These are phyloP conservation scores for Tyrannus savana DNA, from an alignment of 2,113 vertebrate genomes.

Conservation along the genomic window DNA sequence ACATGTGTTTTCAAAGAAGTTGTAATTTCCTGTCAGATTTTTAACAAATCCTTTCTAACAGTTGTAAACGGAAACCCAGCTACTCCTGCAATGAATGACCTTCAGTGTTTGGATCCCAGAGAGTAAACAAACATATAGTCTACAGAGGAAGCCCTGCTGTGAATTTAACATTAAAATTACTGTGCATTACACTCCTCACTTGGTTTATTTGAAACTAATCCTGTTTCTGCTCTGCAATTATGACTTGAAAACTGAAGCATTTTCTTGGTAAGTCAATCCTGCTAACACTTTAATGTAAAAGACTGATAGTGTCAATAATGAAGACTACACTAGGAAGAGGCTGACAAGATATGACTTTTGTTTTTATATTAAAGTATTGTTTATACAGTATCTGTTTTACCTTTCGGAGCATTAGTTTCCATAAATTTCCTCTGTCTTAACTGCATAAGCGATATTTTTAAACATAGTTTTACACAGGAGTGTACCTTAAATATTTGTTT, in stretches of 20 bases:
- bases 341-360: conserved; percentile 28
- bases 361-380: background rate
- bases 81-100: conserved; percentile 64
- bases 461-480: conserved; percentile 65
- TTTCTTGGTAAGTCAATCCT: background rate
- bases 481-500: conserved; percentile 82
- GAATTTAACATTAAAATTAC: conserved; percentile 42
- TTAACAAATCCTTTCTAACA: conserved; percentile 62
- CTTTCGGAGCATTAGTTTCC: conserved; percentile 66
- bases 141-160: conserved; percentile 42
- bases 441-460: conserved; percentile 68
- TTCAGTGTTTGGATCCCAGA: conserved; percentile 63
- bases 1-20: conserved; percentile 69
- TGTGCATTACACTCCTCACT: conserved; percentile 28
- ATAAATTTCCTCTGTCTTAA: conserved; percentile 68
- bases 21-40: conserved; percentile 68
- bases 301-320: background rate
- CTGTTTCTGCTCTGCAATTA: conserved; percentile 18
- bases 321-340: background rate
- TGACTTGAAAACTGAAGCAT: conserved; percentile 43
- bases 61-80: conserved; percentile 49
- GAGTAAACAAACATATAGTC: conserved; percentile 72
- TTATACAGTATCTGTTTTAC: conserved; percentile 68
- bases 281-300: background rate
- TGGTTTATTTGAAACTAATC: conserved; percentile 64